Evolutionary conservation across 2,888 invertebrate species (phyloP), one percentile per base, ranked within the genome.

Genomic region (Cephalotes varians): DNA sequence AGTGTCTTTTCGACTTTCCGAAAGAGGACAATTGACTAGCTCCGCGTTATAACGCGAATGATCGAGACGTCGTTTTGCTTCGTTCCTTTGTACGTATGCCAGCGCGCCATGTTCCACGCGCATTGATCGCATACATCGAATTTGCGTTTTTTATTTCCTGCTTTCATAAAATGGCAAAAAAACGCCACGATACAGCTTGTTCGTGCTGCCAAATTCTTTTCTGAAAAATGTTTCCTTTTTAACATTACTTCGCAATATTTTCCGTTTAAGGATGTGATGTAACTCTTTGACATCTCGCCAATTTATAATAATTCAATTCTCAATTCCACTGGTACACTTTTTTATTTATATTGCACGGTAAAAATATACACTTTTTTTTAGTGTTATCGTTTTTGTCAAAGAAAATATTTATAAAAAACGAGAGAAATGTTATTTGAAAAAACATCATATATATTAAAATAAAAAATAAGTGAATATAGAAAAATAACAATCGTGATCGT

Each of bases 111-210:
- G 37, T 54, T 67, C 54, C 49, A 47, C 12, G 77, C 62, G 62
- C 82, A 54, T 60, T 64, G 79, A 67, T 73, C 64, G 82, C 34
- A 69, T 74, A 60, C 62, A 79, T 81, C 65, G 64, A 71, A 82
- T 82, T 80, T 80, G 18, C 25, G 40, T 58, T 79, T 79, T 69
- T 79, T 28, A 58, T 34, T 67, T 67, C 21, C 31, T 28, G 6
- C 34, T 67, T 58, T 34, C 25, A 15, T 6, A 18, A 56, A 18
- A 18, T 37, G 31, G 1, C 15, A n/a, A 15, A 37, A 56, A 40
- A 67, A 25, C 34, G 2, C 18, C 9, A 7, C 44, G 47, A 0
- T n/a, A 1, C 40, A 40, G 5, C 6, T 49, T 15, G n/a, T 37
- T 71, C 28, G 9, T 9, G 25, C 44, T 67, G 44, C 7, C 69